These are phyloP conservation scores for Salvelinus alpinus DNA, from an alignment of 2,113 vertebrate species.

Conservation along the genomic window DNA sequence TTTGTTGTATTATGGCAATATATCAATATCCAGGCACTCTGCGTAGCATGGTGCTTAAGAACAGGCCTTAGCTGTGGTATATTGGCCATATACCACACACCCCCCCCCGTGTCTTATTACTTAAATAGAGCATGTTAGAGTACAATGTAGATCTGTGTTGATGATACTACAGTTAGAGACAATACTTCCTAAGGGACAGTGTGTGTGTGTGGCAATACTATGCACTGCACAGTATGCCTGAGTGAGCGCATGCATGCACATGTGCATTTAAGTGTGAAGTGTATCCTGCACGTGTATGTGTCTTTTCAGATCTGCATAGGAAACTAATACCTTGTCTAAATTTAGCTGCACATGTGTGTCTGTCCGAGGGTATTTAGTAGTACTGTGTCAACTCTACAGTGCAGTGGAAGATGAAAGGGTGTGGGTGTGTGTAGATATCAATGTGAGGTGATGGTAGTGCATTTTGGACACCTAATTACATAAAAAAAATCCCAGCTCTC, in stretches of 20 bases:
- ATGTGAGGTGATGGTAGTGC: not conserved
- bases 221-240: conserved; percentile 16
- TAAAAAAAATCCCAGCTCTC: not conserved
- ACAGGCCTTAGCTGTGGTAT: too few relatives aligned
- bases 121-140: not conserved
- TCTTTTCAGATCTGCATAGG: conserved; percentile 33
- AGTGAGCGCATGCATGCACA: not conserved
- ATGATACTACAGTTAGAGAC: conserved; percentile 35
- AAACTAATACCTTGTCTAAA: conserved; percentile 33
- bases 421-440: not conserved
- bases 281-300: conserved; percentile 12
- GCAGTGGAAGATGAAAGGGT: not conserved
- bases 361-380: not conserved
- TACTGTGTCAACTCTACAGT: not conserved
- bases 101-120: too few relatives aligned
- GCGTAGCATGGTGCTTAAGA: too few relatives aligned
- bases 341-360: conserved; percentile 33
- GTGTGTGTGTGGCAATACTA: conserved; percentile 14
- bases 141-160: conserved; percentile 26
- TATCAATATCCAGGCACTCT: too few relatives aligned
- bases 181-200: conserved; percentile 26
- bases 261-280: conserved; percentile 34
- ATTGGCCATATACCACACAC: too few relatives aligned
- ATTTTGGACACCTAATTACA: conserved; percentile 9
- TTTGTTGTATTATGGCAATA: too few relatives aligned